These are phyloP conservation scores for Pseudomugil gertrudae DNA, from an alignment of 2,797 vertebrate genomes.

Conservation along the genomic window DNA sequence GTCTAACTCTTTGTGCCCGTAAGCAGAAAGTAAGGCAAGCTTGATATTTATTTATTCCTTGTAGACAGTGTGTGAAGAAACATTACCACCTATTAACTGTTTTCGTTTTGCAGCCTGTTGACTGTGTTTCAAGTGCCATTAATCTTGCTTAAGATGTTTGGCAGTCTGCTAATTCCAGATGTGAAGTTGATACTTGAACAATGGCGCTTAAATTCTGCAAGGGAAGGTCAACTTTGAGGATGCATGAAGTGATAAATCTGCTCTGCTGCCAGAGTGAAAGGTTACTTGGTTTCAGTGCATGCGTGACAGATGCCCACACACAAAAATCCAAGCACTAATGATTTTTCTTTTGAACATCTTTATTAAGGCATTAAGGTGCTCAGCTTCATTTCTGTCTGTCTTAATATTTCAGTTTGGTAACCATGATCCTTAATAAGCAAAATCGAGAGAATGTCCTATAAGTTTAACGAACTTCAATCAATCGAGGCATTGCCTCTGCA, in stretches of 20 bases:
- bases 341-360: slow-evolving; percentile 21
- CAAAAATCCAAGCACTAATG: slow-evolving; percentile 11
- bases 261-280: slow-evolving; percentile 16
- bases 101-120: slow-evolving; percentile 72
- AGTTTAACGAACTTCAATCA: neutral
- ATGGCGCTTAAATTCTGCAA: slow-evolving; percentile 40
- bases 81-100: slow-evolving; percentile 40
- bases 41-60: slow-evolving; percentile 55
- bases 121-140: slow-evolving; percentile 68
- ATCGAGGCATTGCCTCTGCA: neutral
- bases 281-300: slow-evolving; percentile 35
- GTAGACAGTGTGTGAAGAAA: slow-evolving; percentile 44
- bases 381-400: neutral
- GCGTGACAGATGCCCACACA: slow-evolving; percentile 15
- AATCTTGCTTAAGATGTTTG: slow-evolving; percentile 69
- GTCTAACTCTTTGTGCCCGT: neutral
- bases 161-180: slow-evolving; percentile 7
- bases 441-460: slow-evolving; percentile 3
- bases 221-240: slow-evolving; percentile 39
- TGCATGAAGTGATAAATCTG: slow-evolving; percentile 35
- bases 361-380: slow-evolving; percentile 1
- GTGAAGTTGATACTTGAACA: slow-evolving; percentile 40
- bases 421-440: slow-evolving; percentile 18
- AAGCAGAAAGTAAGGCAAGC: slow-evolving; percentile 7
- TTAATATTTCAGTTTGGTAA: slow-evolving; percentile 15